phyloP scores from a whole-genome alignment of 2,797 vertebrate genomes.

The Mus minutoides region DNA sequence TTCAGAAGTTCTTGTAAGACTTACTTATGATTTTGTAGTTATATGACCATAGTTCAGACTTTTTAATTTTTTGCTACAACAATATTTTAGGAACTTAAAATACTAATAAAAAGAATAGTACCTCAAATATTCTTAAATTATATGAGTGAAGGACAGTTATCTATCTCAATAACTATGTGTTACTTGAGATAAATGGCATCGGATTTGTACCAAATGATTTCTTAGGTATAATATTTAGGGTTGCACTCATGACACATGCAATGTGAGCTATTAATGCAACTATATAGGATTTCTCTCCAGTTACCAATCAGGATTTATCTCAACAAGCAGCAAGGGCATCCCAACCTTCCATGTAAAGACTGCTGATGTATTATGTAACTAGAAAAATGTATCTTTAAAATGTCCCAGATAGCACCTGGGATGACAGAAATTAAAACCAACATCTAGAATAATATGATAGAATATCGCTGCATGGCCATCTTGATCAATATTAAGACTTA shows the following conservation, averaged over 20 bases:
- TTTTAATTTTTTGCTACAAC: constrained; percentile 18
- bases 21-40: not conserved
- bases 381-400: constrained; percentile 39
- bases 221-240: not conserved
- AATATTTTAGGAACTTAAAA: constrained; percentile 41
- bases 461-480: not conserved
- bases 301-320: constrained; percentile 74
- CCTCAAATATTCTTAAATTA: constrained; percentile 3
- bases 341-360: constrained; percentile 58
- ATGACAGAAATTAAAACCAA: constrained; percentile 39
- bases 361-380: constrained; percentile 54
- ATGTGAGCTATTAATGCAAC: constrained; percentile 74
- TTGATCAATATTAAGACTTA: not conserved
- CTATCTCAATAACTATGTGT: not conserved
- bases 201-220: constrained; percentile 41
- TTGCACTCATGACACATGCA: constrained; percentile 61
- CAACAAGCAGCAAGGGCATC: constrained; percentile 65
- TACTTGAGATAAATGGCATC: constrained; percentile 42
- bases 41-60: not conserved
- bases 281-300: constrained; percentile 69
- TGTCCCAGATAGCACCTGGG: not conserved
- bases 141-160: not conserved
- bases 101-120: not conserved
- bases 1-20: not conserved
- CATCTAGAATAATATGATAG: constrained; percentile 31